phyloP scores from a whole-genome alignment of 2,888 invertebrate genomes.

The Acanthosoma haemorrhoidale region DNA sequence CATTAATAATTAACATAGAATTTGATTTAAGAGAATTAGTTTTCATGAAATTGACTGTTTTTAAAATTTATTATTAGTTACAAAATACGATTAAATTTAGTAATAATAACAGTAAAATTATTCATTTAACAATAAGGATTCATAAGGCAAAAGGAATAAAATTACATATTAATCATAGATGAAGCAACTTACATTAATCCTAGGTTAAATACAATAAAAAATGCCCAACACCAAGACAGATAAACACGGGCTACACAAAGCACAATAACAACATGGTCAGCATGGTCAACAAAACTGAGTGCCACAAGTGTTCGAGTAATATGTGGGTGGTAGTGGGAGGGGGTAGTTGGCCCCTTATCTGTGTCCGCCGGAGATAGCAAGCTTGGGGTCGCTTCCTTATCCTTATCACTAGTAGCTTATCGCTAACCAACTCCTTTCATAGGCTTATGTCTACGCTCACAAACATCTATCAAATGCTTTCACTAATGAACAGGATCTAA shows the following conservation, averaged over 20 bases:
- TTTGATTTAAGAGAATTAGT: no score
- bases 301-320: not conserved
- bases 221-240: not conserved
- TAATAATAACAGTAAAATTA: no score
- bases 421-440: not conserved
- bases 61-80: no score
- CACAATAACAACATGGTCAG: not conserved
- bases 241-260: not conserved
- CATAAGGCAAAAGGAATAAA: no score
- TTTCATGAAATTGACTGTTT: no score
- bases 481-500: no score
- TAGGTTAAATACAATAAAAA: not conserved
- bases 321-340: conserved; percentile 10
- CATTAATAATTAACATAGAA: no score
- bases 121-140: no score
- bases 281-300: not conserved
- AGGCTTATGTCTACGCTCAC: not conserved
- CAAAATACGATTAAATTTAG: no score
- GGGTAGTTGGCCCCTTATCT: conserved; percentile 12
- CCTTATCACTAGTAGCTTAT: conserved; percentile 9
- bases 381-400: not conserved
- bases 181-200: conserved; percentile 1
- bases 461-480: no score
- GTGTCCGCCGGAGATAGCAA: not conserved
- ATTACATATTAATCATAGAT: no score